These are phyloP conservation scores for Drosophila rubida DNA, from an alignment of 2,888 invertebrate genomes.

Conservation along the genomic window DNA sequence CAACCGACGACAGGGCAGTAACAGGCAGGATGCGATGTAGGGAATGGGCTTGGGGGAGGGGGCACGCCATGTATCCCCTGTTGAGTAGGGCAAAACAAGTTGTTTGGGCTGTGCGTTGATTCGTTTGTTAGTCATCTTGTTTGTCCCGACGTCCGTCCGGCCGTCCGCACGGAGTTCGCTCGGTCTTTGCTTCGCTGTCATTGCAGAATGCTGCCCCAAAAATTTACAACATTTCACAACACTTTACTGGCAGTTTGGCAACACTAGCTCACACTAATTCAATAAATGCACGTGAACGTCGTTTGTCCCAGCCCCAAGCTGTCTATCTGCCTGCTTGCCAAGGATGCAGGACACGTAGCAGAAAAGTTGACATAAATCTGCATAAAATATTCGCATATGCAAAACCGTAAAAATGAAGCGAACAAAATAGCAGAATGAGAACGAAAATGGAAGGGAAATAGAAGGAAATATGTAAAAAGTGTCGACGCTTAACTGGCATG, in stretches of 20 bases:
- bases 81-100: conserved; percentile 25
- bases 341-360: conserved; percentile 60
- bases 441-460: conserved; percentile 5
- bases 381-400: conserved; percentile 80
- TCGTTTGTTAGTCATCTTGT: conserved; percentile 32
- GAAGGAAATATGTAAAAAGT: conserved; percentile 31
- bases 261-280: conserved; percentile 68
- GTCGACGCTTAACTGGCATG: conserved; percentile 70
- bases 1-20: conserved; percentile 43
- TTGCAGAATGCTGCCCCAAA: conserved; percentile 58
- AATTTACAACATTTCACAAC: conserved; percentile 64
- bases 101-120: conserved; percentile 27
- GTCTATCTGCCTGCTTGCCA: background rate
- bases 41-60: background rate
- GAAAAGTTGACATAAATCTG: conserved; percentile 80
- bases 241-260: conserved; percentile 54
- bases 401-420: conserved; percentile 54
- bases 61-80: conserved; percentile 9
- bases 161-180: background rate
- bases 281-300: conserved; percentile 71
- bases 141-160: conserved; percentile 15
- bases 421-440: conserved; percentile 9
- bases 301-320: conserved; percentile 2
- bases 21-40: background rate
- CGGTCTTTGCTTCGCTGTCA: conserved; percentile 36